phyloP scores from a whole-genome alignment of 2,113 vertebrate species.

The Falcunculus frontatus region DNA sequence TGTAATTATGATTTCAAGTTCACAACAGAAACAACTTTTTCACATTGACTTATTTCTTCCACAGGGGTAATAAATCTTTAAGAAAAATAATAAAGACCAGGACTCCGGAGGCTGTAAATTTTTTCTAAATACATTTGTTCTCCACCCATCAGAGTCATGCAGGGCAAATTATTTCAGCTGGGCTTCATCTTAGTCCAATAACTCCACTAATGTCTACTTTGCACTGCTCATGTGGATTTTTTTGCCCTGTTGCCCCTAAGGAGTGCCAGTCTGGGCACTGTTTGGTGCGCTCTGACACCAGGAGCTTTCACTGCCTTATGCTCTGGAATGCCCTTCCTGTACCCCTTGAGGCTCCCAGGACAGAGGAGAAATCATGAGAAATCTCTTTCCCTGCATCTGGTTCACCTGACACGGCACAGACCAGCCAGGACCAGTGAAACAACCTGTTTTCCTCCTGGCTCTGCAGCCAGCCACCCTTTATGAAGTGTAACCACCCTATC shows the following conservation, averaged over 20 bases:
- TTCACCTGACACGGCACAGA: background rate
- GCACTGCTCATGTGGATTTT: background rate
- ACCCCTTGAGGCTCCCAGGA: background rate
- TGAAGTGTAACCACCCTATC: background rate
- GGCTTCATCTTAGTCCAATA: background rate
- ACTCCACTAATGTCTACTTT: background rate
- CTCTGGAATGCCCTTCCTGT: background rate
- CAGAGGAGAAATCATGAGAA: background rate
- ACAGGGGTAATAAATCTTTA: background rate
- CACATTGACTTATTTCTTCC: background rate
- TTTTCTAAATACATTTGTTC: background rate
- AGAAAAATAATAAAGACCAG: background rate
- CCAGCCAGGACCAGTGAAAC: background rate
- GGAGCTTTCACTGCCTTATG: background rate
- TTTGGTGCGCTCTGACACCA: background rate
- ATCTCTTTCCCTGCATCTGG: background rate
- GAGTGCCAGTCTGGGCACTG: rapidly evolving
- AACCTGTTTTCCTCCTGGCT: background rate
- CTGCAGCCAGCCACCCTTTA: background rate
- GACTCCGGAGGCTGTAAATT: background rate
- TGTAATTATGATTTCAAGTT: background rate
- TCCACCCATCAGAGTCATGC: background rate
- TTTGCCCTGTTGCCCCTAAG: background rate
- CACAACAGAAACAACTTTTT: background rate
- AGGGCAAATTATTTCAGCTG: background rate